Base-by-base conservation (phyloP, 2,797 vertebrate genomes). In the Acipenser ruthenus region DNA sequence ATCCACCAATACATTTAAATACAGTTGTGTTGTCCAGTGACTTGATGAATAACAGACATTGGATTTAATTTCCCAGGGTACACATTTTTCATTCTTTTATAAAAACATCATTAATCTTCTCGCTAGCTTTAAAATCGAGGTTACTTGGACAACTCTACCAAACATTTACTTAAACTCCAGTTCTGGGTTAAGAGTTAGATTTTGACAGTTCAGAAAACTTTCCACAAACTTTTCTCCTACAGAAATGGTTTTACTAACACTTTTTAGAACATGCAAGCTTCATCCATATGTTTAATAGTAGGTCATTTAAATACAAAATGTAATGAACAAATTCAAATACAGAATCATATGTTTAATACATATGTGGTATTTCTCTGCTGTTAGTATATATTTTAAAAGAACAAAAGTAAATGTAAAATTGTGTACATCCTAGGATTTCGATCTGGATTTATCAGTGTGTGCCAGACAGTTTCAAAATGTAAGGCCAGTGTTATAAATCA, bases 41-140 rank as follows among this genome's bases (percentile, higher is more conserved):
- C 61, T 55, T 23, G 60, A 69, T 60, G 69, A 52, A 55, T 62
- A 62, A 67, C 15, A 50, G 56, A n/a, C 48, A 50, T 4, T 52
- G n/a, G 10, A 61, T 10, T 49, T 11, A 15, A 50, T 15, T 62
- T 47, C 48, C n/a, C 49, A 7, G 49, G 12, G 8, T 23, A 13
- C n/a, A 66, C 10, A 6, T 48, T n/a, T 55, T 7, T 49, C 51
- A 13, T 11, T 13, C 51, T 67, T 51, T 61, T 9, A 67, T 51
- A 13, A 10, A 10, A 37, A 49, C 49, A 50, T 10, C 15, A 50
- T 67, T 13, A 50, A 11, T 61, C 12, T 15, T 61, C 9, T 13
- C 23, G 4, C 23, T n/a, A 50, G 18, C 49, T 18, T 8, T 52
- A 52, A 64, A 37, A 64, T 49, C 6, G 51, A 48, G 8, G 55